Evolutionary conservation across 2,888 invertebrate species (phyloP).

Genomic region (Plebejus anna): DNA sequence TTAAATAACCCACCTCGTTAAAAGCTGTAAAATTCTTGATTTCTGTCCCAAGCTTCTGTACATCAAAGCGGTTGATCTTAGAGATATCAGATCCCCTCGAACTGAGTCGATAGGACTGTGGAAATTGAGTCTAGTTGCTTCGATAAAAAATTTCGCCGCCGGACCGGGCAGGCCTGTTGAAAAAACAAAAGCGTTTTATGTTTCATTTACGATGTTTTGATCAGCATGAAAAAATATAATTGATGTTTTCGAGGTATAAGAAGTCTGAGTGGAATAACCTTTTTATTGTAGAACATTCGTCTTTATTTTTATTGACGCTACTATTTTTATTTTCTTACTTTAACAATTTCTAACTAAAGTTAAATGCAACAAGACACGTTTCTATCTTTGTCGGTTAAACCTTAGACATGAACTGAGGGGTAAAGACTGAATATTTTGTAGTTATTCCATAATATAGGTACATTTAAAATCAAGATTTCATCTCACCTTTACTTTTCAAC

Average conservation of each 20-base stretch:
- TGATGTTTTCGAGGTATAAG: background rate
- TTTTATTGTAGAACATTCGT: background rate
- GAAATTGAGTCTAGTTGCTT: constrained; percentile 68
- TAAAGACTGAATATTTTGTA: too few relatives aligned
- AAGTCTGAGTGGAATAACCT: background rate
- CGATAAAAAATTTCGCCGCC: constrained; percentile 64
- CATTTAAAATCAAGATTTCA: too few relatives aligned
- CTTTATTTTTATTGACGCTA: background rate
- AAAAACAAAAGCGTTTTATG: constrained; percentile 18
- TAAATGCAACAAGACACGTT: too few relatives aligned
- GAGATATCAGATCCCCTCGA: constrained; percentile 81
- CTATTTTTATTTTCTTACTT: background rate
- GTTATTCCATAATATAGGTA: too few relatives aligned
- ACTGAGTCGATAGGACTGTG: constrained; percentile 52
- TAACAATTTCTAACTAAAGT: too few relatives aligned
- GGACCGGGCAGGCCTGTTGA: constrained; percentile 56
- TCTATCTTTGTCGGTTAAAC: too few relatives aligned
- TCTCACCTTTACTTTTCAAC: constrained; percentile 81
- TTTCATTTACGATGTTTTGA: constrained; percentile 16
- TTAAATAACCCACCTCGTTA: constrained; percentile 76
- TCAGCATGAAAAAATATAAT: background rate
- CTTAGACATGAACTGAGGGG: too few relatives aligned
- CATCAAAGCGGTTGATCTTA: constrained; percentile 82
- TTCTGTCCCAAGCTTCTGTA: constrained; percentile 84
- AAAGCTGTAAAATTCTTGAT: constrained; percentile 83